Evolutionary conservation across 2,888 invertebrate species (phyloP).

Genomic region (Lepidochrysops patricia): DNA sequence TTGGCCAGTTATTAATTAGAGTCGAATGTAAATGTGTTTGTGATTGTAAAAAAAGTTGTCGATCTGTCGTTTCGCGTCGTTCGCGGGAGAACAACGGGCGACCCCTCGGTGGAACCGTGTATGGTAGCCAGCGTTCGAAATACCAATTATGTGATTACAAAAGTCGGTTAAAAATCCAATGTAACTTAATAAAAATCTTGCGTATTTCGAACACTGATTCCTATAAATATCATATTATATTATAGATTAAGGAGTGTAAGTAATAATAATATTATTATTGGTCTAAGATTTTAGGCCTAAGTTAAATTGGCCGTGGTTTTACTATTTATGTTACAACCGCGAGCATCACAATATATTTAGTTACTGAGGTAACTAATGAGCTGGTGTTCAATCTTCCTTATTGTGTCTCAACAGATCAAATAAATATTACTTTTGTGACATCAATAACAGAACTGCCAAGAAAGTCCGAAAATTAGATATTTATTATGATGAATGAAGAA

Average conservation of each 20-base stretch:
- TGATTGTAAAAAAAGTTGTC: constrained; percentile 14
- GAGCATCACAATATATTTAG: background rate
- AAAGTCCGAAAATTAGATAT: background rate
- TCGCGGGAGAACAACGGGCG: background rate
- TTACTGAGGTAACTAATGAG: background rate
- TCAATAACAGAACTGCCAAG: background rate
- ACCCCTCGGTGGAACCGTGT: constrained; percentile 8
- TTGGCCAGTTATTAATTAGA: constrained; percentile 30
- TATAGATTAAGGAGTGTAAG: constrained; percentile 12
- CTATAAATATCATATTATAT: constrained; percentile 8
- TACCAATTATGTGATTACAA: background rate
- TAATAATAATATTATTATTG: background rate
- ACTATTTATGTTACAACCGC: background rate
- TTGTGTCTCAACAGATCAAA: background rate
- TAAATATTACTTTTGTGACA: background rate
- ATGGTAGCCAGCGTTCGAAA: constrained; percentile 6
- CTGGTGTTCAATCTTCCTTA: background rate
- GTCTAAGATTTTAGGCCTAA: constrained; percentile 11
- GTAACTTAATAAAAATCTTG: background rate
- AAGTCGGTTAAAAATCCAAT: too few species aligned
- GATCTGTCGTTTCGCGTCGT: constrained; percentile 5
- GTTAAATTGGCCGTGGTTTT: background rate
- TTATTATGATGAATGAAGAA: background rate
- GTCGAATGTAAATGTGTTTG: constrained; percentile 43
- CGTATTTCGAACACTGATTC: constrained; percentile 9